Evolutionary conservation across 1,140 invertebrate species (phyloP).

Genomic region (Atta cephalotes): DNA sequence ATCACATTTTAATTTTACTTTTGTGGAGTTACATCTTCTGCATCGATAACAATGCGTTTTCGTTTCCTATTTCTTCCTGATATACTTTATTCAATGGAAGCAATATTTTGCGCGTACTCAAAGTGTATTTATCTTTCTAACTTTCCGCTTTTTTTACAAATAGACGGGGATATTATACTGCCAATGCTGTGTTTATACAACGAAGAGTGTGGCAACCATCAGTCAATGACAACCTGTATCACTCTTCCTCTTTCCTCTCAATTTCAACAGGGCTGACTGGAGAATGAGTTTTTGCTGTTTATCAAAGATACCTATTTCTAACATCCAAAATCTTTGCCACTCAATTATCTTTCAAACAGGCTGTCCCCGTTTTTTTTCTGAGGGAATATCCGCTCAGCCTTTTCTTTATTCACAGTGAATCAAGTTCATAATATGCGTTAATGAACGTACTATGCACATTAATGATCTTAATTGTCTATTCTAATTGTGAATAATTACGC

Average conservation of each 20-base stretch:
- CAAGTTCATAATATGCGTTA: slow-evolving; percentile 9
- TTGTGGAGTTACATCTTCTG: too few species aligned
- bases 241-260: slow-evolving; percentile 40
- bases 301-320: slow-evolving; percentile 12
- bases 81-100: too few species aligned
- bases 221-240: slow-evolving; percentile 48
- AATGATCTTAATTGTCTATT: slow-evolving; percentile 65
- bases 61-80: too few species aligned
- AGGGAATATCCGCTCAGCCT: not conserved
- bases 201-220: not conserved
- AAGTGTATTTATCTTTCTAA: not conserved
- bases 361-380: not conserved
- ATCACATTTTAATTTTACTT: too few species aligned
- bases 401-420: not conserved
- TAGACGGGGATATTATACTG: slow-evolving; percentile 6
- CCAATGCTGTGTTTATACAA: slow-evolving; percentile 11
- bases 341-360: slow-evolving; percentile 29
- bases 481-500: slow-evolving; percentile 64
- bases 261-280: slow-evolving; percentile 12
- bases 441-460: slow-evolving; percentile 34
- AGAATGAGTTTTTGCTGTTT: slow-evolving; percentile 9
- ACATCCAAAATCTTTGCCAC: slow-evolving; percentile 32
- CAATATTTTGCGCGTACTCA: not conserved
- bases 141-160: not conserved
- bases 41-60: too few species aligned